Conservation (phyloP, 2,113 vertebrate species). For the Paratilapia polleni region DNA sequence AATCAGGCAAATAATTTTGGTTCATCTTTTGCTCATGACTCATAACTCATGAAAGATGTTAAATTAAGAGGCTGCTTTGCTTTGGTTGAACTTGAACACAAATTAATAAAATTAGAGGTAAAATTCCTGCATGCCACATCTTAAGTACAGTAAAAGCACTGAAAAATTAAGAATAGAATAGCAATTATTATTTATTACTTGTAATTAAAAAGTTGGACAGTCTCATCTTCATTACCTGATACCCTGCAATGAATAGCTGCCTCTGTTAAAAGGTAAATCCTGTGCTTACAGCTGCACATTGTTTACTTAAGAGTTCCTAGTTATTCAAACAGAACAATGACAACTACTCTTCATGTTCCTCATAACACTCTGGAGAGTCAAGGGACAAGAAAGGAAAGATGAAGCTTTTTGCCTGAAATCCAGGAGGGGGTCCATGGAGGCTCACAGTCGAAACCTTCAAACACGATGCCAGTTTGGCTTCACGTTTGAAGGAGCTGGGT, state of each 20-base stretch:
- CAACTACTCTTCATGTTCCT: constrained; percentile 25
- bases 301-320: constrained; percentile 55
- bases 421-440: background rate
- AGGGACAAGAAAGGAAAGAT: background rate
- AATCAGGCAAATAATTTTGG: background rate
- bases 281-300: constrained; percentile 34
- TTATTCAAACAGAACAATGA: constrained; percentile 62
- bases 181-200: background rate
- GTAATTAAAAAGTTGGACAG: background rate
- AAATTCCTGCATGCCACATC: background rate
- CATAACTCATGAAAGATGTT: background rate
- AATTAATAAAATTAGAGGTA: background rate
- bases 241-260: constrained; percentile 50
- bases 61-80: background rate
- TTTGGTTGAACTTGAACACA: background rate
- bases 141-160: background rate
- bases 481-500: background rate
- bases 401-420: constrained; percentile 2
- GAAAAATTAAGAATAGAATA: background rate
- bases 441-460: constrained; percentile 15
- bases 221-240: background rate
- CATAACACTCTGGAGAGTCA: constrained; percentile 9
- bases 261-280: constrained; percentile 39
- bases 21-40: background rate
- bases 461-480: background rate